phyloP scores from a whole-genome alignment of 2,113 vertebrate genomes.

The Raphicerus campestris region DNA sequence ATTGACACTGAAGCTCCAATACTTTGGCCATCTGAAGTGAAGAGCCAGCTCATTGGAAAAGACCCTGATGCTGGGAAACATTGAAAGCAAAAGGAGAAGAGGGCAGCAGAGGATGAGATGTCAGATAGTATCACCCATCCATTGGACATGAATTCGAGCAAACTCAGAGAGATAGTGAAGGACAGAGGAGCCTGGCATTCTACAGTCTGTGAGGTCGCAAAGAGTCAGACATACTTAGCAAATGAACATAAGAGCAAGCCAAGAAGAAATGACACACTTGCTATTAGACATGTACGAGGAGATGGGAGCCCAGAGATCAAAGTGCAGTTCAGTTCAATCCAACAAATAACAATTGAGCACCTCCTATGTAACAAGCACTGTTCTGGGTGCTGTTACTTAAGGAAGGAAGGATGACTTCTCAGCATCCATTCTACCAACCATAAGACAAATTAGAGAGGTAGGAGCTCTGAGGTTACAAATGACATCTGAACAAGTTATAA shows the following conservation, averaged over 20 bases:
- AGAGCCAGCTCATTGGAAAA: not conserved
- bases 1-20: not conserved
- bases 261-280: not conserved
- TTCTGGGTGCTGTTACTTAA: not conserved
- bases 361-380: not conserved
- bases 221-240: not conserved
- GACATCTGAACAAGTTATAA: not conserved
- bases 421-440: not conserved
- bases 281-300: not conserved
- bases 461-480: not conserved
- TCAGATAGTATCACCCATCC: not conserved
- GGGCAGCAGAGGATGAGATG: not conserved
- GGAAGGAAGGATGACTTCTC: not conserved
- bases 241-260: not conserved
- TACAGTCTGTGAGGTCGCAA: not conserved
- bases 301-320: not conserved
- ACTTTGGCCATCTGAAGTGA: not conserved
- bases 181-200: not conserved
- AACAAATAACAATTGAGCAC: not conserved
- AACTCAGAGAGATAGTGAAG: not conserved
- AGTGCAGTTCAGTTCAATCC: not conserved
- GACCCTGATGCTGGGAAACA: not conserved
- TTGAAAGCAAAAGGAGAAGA: not conserved
- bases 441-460: not conserved
- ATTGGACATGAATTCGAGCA: not conserved